These are phyloP conservation scores for Hydropotes inermis DNA, from an alignment of 2,113 vertebrate genomes.

Conservation along the genomic window DNA sequence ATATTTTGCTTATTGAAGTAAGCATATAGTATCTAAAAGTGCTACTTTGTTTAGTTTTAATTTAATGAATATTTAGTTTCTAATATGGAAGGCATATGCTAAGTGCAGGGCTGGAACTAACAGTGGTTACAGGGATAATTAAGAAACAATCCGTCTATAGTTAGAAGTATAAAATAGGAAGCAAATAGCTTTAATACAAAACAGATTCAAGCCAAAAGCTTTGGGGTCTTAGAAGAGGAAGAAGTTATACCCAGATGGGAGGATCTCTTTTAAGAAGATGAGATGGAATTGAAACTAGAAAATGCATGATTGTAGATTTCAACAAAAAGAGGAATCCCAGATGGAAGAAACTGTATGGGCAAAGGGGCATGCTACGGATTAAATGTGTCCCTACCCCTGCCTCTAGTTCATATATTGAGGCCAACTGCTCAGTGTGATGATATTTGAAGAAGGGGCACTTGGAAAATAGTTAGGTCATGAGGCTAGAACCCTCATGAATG, in stretches of 20 bases:
- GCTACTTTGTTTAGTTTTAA: neutral
- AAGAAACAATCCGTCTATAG: neutral
- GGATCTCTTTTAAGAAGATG: neutral
- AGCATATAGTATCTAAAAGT: neutral
- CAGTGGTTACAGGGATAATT: neutral
- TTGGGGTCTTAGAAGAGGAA: neutral
- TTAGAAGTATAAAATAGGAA: constrained; percentile 26
- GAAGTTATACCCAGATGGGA: neutral
- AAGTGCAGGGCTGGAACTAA: neutral
- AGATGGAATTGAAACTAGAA: neutral
- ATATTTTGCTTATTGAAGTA: neutral
- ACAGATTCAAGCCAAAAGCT: neutral
- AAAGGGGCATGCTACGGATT: neutral
- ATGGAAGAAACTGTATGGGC: neutral
- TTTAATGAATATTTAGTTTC: neutral
- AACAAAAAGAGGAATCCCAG: neutral
- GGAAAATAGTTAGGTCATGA: neutral
- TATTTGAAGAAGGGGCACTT: neutral
- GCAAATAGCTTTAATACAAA: neutral
- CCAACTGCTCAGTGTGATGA: neutral
- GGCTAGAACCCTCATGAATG: neutral
- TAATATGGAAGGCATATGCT: neutral
- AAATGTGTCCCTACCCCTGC: neutral
- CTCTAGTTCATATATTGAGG: neutral
- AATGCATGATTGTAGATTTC: neutral